These are phyloP conservation scores for Malacoctenus gilli DNA, from an alignment of 2,797 vertebrate species.

Conservation along the genomic window DNA sequence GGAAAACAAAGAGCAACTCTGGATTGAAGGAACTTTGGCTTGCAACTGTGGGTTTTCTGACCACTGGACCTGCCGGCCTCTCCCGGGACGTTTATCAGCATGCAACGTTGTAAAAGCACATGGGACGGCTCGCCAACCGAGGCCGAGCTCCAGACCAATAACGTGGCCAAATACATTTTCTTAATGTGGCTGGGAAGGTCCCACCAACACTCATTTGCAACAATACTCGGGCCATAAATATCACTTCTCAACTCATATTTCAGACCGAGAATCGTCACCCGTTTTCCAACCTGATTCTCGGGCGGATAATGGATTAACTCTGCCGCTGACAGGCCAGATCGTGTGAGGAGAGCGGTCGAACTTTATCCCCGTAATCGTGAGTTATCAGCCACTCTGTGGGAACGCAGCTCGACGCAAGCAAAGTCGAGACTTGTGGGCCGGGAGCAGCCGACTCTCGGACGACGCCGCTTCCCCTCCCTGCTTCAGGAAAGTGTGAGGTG, in stretches of 20 bases:
- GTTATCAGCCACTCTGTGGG: constrained; percentile 41
- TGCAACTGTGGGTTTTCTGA: constrained; percentile 50
- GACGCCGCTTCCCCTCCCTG: constrained; percentile 37
- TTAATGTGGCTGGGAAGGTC: constrained; percentile 45
- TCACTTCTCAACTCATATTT: constrained; percentile 46
- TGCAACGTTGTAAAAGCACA: constrained; percentile 36
- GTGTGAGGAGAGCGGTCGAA: constrained; percentile 32
- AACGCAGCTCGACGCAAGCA: too few relatives aligned
- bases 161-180: constrained; percentile 41
- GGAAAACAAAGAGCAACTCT: constrained; percentile 21
- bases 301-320: constrained; percentile 32
- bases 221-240: constrained; percentile 43
- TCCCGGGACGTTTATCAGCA: constrained; percentile 53
- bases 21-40: constrained; percentile 49
- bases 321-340: constrained; percentile 52
- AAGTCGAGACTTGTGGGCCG: too few relatives aligned
- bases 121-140: constrained; percentile 32
- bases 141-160: constrained; percentile 55
- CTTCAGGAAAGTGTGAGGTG: constrained; percentile 32
- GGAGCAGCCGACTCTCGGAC: too few relatives aligned
- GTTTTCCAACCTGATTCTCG: constrained; percentile 38
- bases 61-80: constrained; percentile 38
- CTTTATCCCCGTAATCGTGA: constrained; percentile 50
- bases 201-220: constrained; percentile 36
- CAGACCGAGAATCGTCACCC: constrained; percentile 43